Base-by-base conservation (phyloP, 2,113 vertebrate species). In the Stictonetta naevosa region DNA sequence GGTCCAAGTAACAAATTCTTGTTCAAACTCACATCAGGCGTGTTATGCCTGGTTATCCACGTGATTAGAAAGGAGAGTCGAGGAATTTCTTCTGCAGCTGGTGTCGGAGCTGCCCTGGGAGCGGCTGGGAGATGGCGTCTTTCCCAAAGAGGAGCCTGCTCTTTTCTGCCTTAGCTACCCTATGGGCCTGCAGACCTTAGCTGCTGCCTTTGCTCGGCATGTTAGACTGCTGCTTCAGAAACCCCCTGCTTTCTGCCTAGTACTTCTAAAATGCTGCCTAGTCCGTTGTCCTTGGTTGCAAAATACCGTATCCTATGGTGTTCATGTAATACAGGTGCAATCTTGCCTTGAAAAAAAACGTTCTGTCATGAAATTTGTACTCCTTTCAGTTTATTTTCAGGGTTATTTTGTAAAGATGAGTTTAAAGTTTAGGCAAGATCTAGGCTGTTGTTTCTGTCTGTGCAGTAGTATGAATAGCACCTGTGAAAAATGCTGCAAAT, bases 81-180 rank as follows among this genome's bases (percentile, higher is more conserved):
- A 28, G 29, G 48, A 1, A 4, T 69, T 91, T 68, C 16, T 97
- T 96, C 88, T 62, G 78, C 91, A 72, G 10, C 5, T 88, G 58
- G 11, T 63, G 55, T 6, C 55, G 29, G 18, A 7, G 60, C 34
- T 36, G 33, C 59, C 67, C 62, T 69, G 33, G 62, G 22, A 64
- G 77, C 53, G 71, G 6, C 9, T 11, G 7, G 38, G 29, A 36
- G 20, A n/a, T 31, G 12, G 12, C 2, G 1, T 25, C 59, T 53
- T 55, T 73, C 4, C 5, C 9, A 23, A 40, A 44, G 31, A n/a
- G 2, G 7, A 74, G 13, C 0, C 0, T 34, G 23, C 42, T 55
- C 52, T 28, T 48, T 40, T 40, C 52, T 78, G 40, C 36, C 68
- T 55, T 20, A 3, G 8, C 22, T 28, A 44, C 33, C 40, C 68